These are phyloP conservation scores for Luehdorfia chinensis DNA, from an alignment of 1,140 invertebrate genomes.

Conservation along the genomic window DNA sequence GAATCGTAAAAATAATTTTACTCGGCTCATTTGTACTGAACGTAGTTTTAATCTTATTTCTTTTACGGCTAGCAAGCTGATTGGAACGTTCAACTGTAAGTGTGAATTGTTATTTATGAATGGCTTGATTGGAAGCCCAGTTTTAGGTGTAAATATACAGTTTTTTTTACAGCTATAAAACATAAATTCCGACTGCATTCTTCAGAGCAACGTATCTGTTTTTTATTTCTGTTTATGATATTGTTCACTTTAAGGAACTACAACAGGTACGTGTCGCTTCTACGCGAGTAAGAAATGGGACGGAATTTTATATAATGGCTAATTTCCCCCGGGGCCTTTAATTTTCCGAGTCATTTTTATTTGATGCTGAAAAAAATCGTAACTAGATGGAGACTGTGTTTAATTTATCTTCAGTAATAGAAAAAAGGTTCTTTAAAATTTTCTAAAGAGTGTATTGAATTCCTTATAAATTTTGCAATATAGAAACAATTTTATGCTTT, in stretches of 20 bases:
- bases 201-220: too few relatives aligned
- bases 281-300: constrained; percentile 50
- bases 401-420: constrained; percentile 21
- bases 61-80: constrained; percentile 54
- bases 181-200: too few relatives aligned
- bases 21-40: constrained; percentile 66
- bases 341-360: constrained; percentile 48
- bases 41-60: constrained; percentile 67
- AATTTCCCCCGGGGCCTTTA: constrained; percentile 56
- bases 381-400: constrained; percentile 24
- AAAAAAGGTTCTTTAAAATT: too few relatives aligned
- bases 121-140: constrained; percentile 29
- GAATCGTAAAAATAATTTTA: constrained; percentile 76
- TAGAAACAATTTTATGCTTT: constrained; percentile 4
- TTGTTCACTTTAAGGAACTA: constrained; percentile 1
- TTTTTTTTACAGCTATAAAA: too few relatives aligned
- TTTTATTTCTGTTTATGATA: neutral
- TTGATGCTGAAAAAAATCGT: constrained; percentile 29
- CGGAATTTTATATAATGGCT: constrained; percentile 58
- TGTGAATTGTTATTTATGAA: constrained; percentile 48
- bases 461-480: constrained; percentile 11
- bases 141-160: constrained; percentile 16
- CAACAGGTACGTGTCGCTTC: constrained; percentile 13
- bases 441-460: neutral
- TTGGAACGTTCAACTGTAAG: constrained; percentile 41